Base-by-base conservation (phyloP, 2,797 vertebrate species). In the Coendou prehensilis region DNA sequence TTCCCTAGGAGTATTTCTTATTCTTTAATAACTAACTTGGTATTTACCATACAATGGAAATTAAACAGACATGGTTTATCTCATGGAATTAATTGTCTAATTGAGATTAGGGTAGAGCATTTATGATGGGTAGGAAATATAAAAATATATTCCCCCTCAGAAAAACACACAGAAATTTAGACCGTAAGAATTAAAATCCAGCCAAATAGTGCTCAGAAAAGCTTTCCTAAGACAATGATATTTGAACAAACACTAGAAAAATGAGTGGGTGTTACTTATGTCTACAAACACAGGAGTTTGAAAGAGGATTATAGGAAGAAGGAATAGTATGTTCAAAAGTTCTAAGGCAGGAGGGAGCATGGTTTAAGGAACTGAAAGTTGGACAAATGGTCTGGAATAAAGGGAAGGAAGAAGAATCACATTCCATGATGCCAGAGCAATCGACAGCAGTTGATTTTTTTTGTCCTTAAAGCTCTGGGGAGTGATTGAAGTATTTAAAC, bases 401-500 rank as follows among this genome's bases (percentile, higher is more conserved):
- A 89, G 91, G 52, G 59, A 54, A 67, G 18, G 54, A 63, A 59
- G 22, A 81, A 87, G 56, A 93, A 89, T 78, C 78, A 69, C 10
- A 95, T 26, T 81, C 30, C 8, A 52, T 33, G 28, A 37, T 20
- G n/a, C 54, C 73, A 75, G 83, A 79, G 50, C 10, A 5, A 14
- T 37, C 26, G 41, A 71, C 45, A 50, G 73, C 50, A 82, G 47
- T 61, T n/a, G 73, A 23, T 37, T 82, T 41, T 41, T 41, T 88
- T 90, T 64, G 26, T 85, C 54, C 11, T 9, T 82, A 92, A 50
- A 85, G 47, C 22, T n/a, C 57, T 20, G 13, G 23, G 33, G 85
- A 84, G 14, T 63, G 82, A 92, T 23, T 78, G 47, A 91, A 92
- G 50, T 87, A 71, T 82, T 84, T 69, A 90, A 59, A 87, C 28